A percentile compares a stretch with the other conserved stretches of the same genome.
Conservation (phyloP, 1,140 invertebrate species). For the Mylabris phalerata region DNA sequence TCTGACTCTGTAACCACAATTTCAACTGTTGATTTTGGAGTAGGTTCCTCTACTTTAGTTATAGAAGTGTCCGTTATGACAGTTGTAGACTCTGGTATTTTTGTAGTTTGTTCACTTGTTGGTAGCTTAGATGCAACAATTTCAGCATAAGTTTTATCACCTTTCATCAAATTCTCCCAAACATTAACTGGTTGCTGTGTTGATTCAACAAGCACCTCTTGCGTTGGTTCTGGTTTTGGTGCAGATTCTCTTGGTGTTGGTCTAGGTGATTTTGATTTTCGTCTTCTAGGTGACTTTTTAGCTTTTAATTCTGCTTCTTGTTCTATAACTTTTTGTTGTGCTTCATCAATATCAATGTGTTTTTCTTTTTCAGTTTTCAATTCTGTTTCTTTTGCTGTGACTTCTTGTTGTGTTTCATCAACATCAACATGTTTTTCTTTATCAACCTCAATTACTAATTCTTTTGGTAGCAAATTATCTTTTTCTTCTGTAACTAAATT, state of each 20-base stretch:
- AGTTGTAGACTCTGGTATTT: slow-evolving; percentile 32
- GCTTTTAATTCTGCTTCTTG: slow-evolving; percentile 5
- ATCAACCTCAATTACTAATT: slow-evolving; percentile 19
- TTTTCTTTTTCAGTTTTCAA: not conserved
- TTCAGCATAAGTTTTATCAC: slow-evolving; percentile 53
- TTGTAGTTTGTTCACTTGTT: slow-evolving; percentile 3
- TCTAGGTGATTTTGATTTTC: slow-evolving; percentile 18
- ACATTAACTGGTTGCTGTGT: slow-evolving; percentile 14
- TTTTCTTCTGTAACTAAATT: slow-evolving; percentile 22
- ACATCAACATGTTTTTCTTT: no score
- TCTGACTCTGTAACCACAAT: slow-evolving; percentile 16
- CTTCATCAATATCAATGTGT: no score
- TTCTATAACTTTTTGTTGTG: not conserved
- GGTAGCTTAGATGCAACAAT: slow-evolving; percentile 44
- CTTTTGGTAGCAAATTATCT: slow-evolving; percentile 26
- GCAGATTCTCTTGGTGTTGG: not conserved
- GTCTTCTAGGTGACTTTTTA: slow-evolving; percentile 18
- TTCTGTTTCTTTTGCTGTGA: not conserved
- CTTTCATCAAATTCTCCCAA: slow-evolving; percentile 42
- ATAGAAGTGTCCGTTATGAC: not conserved
- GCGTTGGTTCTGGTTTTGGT: not conserved
- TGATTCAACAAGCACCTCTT: not conserved
- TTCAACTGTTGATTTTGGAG: slow-evolving; percentile 12
- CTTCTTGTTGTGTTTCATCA: no score
- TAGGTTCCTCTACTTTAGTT: slow-evolving; percentile 16